Percentiles rank a stretch among this genome's conserved stretches.
phyloP scores from a whole-genome alignment of 2,888 invertebrate species.

The Hydropsyche betteni region DNA sequence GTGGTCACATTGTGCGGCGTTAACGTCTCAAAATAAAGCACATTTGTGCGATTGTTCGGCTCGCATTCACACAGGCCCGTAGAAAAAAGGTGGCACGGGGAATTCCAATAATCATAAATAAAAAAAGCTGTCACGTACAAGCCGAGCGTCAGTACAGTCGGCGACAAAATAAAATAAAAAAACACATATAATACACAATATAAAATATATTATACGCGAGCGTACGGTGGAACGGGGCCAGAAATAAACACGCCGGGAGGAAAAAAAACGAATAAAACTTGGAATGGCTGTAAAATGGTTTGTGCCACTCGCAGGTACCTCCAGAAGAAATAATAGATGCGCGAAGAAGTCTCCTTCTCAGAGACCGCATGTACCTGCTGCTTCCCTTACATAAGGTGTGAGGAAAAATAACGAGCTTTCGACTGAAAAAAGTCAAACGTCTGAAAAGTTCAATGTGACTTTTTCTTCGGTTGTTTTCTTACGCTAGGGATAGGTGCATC shows the following conservation, averaged over 20 bases:
- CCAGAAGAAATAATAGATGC: slow-evolving; percentile 35
- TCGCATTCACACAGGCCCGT: background rate
- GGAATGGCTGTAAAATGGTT: slow-evolving; percentile 42
- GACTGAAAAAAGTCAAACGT: slow-evolving; percentile 26
- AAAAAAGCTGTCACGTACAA: slow-evolving; percentile 42
- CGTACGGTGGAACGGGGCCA: background rate
- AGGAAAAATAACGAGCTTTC: slow-evolving; percentile 23
- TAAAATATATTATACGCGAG: background rate
- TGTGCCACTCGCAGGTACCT: slow-evolving; percentile 40
- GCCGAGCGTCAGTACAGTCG: slow-evolving; percentile 27
- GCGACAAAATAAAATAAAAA: slow-evolving; percentile 5
- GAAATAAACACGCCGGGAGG: background rate
- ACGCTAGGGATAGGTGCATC: no score
- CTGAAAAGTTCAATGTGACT: slow-evolving; percentile 21
- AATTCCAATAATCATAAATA: slow-evolving; percentile 42
- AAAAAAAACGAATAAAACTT: slow-evolving; percentile 37
- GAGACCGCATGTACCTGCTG: background rate
- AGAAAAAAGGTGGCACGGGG: background rate
- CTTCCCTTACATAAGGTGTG: background rate
- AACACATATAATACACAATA: background rate
- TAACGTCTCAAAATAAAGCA: slow-evolving; percentile 17
- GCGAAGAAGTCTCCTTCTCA: background rate
- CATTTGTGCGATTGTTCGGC: slow-evolving; percentile 17
- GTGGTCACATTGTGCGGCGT: no score
- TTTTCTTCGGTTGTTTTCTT: background rate